Base-by-base conservation (phyloP, 2,888 invertebrate genomes). In the Baccha elongata region DNA sequence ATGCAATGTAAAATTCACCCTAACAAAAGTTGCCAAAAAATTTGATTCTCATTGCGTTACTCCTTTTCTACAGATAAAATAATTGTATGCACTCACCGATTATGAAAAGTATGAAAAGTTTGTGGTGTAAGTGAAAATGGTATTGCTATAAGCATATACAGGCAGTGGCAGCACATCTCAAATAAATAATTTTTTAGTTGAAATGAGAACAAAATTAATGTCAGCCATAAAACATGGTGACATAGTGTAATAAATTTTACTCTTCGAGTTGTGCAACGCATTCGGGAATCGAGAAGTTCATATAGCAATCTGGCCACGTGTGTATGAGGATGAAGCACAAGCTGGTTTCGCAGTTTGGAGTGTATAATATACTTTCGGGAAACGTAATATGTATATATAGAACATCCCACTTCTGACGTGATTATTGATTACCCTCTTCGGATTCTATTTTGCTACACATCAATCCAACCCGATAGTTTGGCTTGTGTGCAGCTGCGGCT, bases 391-490 rank as follows among this genome's bases (percentile, higher is more conserved):
- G 17, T 35, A 32, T 32, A 32, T 32, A 32, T 5, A 4, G 29
- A 7, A 32, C 29, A 32, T 53, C 50, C 60, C 52, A 62, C 60
- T 53, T 71, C 72, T 60, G 80, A 81, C 80, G 50, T 60, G 53
- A 58, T 75, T 81, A 81, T 81, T 81, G 80, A 81, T 75, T 60
- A 81, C 75, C 74, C 71, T 71, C 65, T 75, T 81, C 50, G 65
- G 69, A 65, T 81, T 46, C 75, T 71, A 58, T 81, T 80, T 75
- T 74, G 75, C 68, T 69, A 64, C 62, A 71, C 75, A 81, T 81
- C 80, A 75, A 69, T 75, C 69, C 80, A 69, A 69, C 58, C 55
- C 29, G 58, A 69, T 58, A 75, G 69, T 74, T 64, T 44, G 42
- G 48, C 44, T 44, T 44, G 42, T 75, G 74, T 74, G 60, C 80